Evolutionary conservation across 2,797 vertebrate species (phyloP).

Genomic region (Schizopygopsis pylzovi): DNA sequence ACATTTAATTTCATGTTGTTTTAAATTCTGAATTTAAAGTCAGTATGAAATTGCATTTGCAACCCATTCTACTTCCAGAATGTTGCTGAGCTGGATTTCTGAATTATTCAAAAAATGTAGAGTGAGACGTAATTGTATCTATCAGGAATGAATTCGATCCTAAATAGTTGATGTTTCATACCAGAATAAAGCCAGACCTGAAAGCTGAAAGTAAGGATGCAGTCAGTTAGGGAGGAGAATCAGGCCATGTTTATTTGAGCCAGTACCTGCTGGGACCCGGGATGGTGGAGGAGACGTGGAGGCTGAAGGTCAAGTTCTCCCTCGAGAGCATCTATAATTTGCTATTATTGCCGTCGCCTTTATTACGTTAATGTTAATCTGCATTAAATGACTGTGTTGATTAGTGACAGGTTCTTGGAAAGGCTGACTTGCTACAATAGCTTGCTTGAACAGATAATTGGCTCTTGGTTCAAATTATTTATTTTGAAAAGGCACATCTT

Average conservation of each 20-base stretch:
- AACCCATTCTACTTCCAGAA: neutral
- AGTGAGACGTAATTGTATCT: neutral
- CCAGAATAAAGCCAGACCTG: neutral
- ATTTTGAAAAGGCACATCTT: neutral
- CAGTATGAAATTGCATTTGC: neutral
- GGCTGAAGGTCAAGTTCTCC: constrained; percentile 31
- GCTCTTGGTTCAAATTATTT: neutral
- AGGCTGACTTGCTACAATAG: neutral
- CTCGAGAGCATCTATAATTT: constrained; percentile 37
- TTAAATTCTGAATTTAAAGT: neutral
- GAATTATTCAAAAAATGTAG: neutral
- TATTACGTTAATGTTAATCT: constrained; percentile 32
- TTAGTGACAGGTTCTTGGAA: neutral
- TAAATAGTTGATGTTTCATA: neutral
- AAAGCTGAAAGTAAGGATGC: neutral
- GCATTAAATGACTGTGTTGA: constrained; percentile 13
- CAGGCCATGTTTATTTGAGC: neutral
- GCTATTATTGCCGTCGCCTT: constrained; percentile 14
- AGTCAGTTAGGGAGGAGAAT: neutral
- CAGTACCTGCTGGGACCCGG: neutral
- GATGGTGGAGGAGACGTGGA: neutral
- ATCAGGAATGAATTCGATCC: neutral
- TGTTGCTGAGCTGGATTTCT: neutral
- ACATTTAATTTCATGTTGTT: neutral
- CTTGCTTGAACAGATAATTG: neutral